Percentiles rank a stretch among this genome's conserved stretches.
Conservation (phyloP, 2,797 vertebrate genomes). For the Mormyrus hasselquistii region DNA sequence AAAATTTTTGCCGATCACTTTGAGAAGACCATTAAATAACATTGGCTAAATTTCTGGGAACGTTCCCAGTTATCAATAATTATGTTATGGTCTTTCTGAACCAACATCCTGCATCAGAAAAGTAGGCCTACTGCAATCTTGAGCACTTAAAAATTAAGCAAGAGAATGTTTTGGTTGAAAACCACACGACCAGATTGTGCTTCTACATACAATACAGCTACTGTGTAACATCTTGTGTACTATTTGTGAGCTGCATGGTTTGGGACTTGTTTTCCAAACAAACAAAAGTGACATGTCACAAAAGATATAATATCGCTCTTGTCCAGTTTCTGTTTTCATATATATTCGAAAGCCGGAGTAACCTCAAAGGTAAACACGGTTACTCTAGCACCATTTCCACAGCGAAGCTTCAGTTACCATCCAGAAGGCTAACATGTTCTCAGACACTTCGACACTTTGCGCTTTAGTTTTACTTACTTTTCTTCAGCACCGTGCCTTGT, state of each 20-base stretch:
- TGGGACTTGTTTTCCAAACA: slow-evolving; percentile 7
- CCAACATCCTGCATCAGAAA: neutral
- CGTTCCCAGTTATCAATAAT: neutral
- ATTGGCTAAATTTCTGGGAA: neutral
- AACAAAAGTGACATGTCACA: slow-evolving; percentile 7
- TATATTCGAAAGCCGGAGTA: neutral
- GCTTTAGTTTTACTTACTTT: neutral
- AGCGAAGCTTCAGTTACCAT: neutral
- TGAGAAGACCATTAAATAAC: neutral
- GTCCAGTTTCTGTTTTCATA: neutral
- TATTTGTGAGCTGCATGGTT: neutral
- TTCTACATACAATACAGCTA: neutral
- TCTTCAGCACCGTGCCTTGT: neutral
- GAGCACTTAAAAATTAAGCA: slow-evolving; percentile 9
- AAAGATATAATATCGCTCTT: slow-evolving; percentile 1
- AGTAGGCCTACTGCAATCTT: neutral
- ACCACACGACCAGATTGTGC: neutral
- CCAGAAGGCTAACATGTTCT: neutral
- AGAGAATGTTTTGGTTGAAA: neutral
- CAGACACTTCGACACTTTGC: neutral
- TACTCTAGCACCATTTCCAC: neutral
- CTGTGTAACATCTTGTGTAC: neutral
- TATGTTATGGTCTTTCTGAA: neutral
- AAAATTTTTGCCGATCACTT: neutral
- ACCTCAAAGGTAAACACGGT: neutral